Base-by-base conservation (phyloP, 2,113 vertebrate species). In the Onychostoma macrolepis region DNA sequence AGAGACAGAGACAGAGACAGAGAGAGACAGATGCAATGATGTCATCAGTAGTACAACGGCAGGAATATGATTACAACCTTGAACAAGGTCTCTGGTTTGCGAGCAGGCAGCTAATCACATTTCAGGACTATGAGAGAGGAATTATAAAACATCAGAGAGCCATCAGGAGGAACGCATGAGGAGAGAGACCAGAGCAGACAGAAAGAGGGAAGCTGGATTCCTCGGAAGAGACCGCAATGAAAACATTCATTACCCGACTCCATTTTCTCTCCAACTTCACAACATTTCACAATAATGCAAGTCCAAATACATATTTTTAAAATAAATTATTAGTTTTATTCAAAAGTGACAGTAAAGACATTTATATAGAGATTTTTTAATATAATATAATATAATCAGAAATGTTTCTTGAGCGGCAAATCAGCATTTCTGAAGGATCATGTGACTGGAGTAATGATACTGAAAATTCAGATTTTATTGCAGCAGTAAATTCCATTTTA, bases 41-140 rank as follows among this genome's bases (percentile, higher is more conserved):
- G 61, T 80, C 61, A 79, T 26, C 43, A 80, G 61, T n/a, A 24
- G 58, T 69, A 86, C 28, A 80, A 24, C 63, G 12, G 33, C 65
- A 63, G 65, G 76, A 86, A 86, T 86, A 53, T 53, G 61, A 86
- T 79, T 86, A 86, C 75, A 65, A 79, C 65, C 58, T 79, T 78
- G 61, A 86, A 67, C 61, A 69, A 78, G 61, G 76, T 79, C 61
- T 80, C 76, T 80, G 75, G 12, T 33, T 63, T 45, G 45, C 3
- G 28, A 36, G 38, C 11, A 67, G 56, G 41, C 12, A 61, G 36
- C 12, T 85, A 85, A 85, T 85, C 75, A 50, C 41, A 69, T 79
- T 50, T 79, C 28, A 85, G 41, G 17, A 48, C 74, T 78, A 76
- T 65, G 71, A 61, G 50, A 78, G 38, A 21, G 11, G 58, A 65